Percentiles rank a stretch among this genome's conserved stretches.
Conservation (phyloP, 2,888 invertebrate genomes). For the Lithophane semibrunnea region DNA sequence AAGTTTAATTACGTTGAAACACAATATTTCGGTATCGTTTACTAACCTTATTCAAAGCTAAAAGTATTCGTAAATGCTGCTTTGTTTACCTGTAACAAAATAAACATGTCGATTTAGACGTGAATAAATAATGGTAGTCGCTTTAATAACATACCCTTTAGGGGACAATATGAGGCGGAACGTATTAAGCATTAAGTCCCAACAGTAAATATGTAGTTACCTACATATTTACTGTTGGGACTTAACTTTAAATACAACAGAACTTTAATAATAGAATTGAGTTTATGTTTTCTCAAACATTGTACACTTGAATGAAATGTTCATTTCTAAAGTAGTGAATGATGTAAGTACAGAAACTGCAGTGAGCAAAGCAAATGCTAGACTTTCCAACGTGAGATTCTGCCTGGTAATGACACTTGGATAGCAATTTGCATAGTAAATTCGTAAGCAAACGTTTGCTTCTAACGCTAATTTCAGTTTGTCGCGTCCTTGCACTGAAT, state of each 20-base stretch:
- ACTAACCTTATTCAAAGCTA: constrained; percentile 65
- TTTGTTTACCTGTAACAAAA: constrained; percentile 84
- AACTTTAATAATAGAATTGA: not conserved
- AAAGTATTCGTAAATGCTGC: constrained; percentile 54
- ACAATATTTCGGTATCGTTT: constrained; percentile 54
- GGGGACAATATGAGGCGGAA: not conserved
- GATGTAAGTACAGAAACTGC: constrained; percentile 10
- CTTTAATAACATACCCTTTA: constrained; percentile 32
- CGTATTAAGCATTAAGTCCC: constrained; percentile 29
- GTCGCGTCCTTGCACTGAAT: constrained; percentile 28
- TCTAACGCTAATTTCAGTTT: constrained; percentile 20
- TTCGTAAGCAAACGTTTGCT: constrained; percentile 18
- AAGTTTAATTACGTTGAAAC: constrained; percentile 41
- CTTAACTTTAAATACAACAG: constrained; percentile 6
- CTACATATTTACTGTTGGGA: too few relatives aligned
- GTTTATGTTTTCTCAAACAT: constrained; percentile 15
- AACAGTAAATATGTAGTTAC: constrained; percentile 17
- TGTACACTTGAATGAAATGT: not conserved
- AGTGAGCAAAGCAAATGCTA: constrained; percentile 13
- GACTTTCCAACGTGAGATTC: constrained; percentile 47
- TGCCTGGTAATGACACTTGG: constrained; percentile 36
- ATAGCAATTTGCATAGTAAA: constrained; percentile 18
- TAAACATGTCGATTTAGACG: constrained; percentile 69
- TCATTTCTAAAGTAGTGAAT: constrained; percentile 18
- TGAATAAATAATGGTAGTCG: constrained; percentile 59